These are phyloP conservation scores for Halisarca cf. caerulea DNA, from an alignment of 37 sponge, comb jelly and placozoan species.

Conservation along the genomic window DNA sequence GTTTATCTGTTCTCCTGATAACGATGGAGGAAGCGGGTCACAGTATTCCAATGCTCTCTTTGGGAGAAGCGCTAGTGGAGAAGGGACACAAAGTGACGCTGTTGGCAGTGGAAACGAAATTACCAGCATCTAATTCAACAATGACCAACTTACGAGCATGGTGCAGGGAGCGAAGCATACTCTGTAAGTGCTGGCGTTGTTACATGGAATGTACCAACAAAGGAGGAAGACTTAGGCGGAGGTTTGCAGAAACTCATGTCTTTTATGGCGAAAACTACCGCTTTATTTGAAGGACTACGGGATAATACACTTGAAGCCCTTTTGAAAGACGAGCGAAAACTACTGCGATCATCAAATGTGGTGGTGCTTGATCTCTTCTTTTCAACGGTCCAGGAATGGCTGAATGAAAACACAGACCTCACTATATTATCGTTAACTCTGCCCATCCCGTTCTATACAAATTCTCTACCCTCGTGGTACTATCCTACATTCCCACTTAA, in stretches of 20 bases:
- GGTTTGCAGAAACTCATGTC: no score
- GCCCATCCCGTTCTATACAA: neutral
- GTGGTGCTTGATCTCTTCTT: neutral
- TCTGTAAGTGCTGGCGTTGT: no score
- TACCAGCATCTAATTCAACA: no score
- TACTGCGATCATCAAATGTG: neutral
- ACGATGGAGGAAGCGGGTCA: conserved; percentile 28
- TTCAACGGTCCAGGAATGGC: neutral
- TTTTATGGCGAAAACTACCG: neutral
- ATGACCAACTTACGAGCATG: no score
- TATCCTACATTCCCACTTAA: neutral
- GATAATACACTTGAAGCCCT: neutral
- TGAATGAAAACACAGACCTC: neutral
- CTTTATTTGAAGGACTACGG: neutral
- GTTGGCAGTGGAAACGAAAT: neutral
- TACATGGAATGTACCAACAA: no score
- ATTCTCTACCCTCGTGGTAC: neutral
- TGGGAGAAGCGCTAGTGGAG: conserved; percentile 53
- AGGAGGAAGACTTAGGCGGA: no score
- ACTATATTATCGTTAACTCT: neutral
- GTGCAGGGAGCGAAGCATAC: no score
- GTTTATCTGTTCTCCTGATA: conserved; percentile 35
- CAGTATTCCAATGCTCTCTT: neutral
- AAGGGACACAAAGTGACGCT: conserved; percentile 67
- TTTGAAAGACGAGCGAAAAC: neutral